phyloP scores from a whole-genome alignment of 2,113 vertebrate genomes.

The Isurus oxyrinchus region DNA sequence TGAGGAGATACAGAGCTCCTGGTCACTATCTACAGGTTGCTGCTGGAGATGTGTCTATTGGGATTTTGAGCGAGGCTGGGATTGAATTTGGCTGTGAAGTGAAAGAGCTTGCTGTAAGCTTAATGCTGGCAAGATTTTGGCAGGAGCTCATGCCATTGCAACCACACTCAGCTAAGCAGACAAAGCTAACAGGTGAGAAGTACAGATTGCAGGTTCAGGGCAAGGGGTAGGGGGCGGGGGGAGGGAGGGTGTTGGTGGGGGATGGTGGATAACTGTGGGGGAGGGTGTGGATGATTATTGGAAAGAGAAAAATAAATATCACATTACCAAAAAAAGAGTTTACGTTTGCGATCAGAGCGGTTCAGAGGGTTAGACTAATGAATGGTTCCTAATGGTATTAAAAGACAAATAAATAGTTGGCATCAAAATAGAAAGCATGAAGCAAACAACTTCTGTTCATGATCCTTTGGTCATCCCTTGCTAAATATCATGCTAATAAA shows the following conservation, averaged over 20 bases:
- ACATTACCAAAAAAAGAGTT: not conserved
- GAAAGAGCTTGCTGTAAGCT: too few relatives aligned
- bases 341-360: not conserved
- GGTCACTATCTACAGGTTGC: too few relatives aligned
- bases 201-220: not conserved
- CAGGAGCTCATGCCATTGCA: too few relatives aligned
- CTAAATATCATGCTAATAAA: slow-evolving; percentile 12
- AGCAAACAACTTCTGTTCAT: not conserved
- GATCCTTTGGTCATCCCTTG: not conserved
- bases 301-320: not conserved
- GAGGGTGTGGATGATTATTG: not conserved
- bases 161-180: not conserved
- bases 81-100: too few relatives aligned
- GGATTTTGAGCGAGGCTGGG: too few relatives aligned
- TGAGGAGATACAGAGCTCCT: too few relatives aligned
- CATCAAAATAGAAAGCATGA: not conserved
- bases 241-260: too few relatives aligned
- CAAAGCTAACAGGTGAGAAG: not conserved
- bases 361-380: not conserved
- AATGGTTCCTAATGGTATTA: not conserved
- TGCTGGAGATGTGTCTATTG: too few relatives aligned
- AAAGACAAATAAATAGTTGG: not conserved
- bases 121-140: too few relatives aligned
- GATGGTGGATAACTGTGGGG: not conserved
- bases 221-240: too few relatives aligned